Conservation (phyloP, 1,140 invertebrate genomes). For the Lordiphosa clarofinis region DNA sequence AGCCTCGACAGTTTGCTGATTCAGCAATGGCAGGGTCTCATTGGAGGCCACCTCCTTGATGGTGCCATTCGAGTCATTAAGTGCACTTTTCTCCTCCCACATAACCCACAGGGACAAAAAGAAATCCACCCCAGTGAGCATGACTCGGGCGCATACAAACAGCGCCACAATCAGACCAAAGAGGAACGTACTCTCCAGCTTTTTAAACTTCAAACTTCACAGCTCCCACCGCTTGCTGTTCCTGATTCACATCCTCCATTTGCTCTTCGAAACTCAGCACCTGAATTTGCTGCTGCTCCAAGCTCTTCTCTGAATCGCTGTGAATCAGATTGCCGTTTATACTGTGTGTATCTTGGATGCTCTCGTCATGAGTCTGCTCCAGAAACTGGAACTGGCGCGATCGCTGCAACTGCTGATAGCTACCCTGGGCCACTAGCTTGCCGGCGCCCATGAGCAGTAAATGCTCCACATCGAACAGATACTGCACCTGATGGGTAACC, state of each 20-base stretch:
- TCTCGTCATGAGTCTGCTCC: constrained; percentile 76
- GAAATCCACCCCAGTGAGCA: constrained; percentile 87
- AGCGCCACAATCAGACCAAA: constrained; percentile 82
- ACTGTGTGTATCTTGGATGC: constrained; percentile 65
- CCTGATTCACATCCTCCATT: constrained; percentile 79
- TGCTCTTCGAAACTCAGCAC: constrained; percentile 54
- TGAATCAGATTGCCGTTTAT: constrained; percentile 65
- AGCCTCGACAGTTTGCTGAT: constrained; percentile 18
- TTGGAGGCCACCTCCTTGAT: constrained; percentile 7
- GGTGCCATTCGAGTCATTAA: constrained; percentile 1
- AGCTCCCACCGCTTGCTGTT: constrained; percentile 78
- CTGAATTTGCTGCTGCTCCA: constrained; percentile 58
- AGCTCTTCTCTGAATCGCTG: constrained; percentile 80
- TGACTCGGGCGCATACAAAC: constrained; percentile 84
- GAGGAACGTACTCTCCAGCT: constrained; percentile 84
- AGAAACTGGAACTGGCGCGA: constrained; percentile 81
- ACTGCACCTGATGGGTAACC: constrained; percentile 94
- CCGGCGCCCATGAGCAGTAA: constrained; percentile 85
- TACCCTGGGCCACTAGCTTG: constrained; percentile 76
- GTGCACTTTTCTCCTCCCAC: constrained; percentile 71
- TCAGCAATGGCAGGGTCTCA: constrained; percentile 37
- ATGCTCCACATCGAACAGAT: constrained; percentile 88
- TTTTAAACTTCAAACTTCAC: constrained; percentile 83
- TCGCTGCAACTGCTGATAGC: constrained; percentile 78
- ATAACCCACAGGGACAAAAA: constrained; percentile 87